Evolutionary conservation across 92 coral and sea anemone genomes (phyloP).

Genomic region (Hydrozoanthus gracilis): DNA sequence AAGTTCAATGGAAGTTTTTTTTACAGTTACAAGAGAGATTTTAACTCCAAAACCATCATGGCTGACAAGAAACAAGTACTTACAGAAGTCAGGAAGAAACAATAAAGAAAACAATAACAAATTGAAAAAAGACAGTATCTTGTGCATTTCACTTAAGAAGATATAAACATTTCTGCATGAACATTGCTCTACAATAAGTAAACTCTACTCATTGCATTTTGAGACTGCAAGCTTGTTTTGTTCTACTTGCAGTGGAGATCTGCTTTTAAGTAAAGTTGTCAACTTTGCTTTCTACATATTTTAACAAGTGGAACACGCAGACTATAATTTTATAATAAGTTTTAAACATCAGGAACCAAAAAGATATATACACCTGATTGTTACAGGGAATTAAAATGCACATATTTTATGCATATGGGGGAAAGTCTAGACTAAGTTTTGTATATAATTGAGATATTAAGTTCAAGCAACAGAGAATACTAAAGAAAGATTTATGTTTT

Average conservation of each 20-base stretch:
- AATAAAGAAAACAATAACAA: neutral
- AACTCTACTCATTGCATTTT: neutral
- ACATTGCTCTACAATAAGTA: neutral
- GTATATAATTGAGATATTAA: slow-evolving; percentile 44
- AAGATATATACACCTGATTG: slow-evolving; percentile 17
- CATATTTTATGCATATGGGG: slow-evolving; percentile 21
- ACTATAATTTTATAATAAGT: slow-evolving; percentile 35
- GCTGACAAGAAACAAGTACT: neutral
- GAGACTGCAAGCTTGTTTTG: neutral
- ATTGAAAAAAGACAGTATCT: neutral
- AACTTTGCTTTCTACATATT: slow-evolving; percentile 9
- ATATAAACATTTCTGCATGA: slow-evolving; percentile 6
- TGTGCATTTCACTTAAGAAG: neutral
- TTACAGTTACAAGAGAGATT: neutral
- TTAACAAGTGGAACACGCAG: slow-evolving; percentile 11
- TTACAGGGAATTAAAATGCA: slow-evolving; percentile 37
- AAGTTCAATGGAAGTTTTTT: neutral
- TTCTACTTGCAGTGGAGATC: neutral
- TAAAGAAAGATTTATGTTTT: slow-evolving; percentile 47
- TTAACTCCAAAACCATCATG: neutral
- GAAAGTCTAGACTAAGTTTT: slow-evolving; percentile 22
- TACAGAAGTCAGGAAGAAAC: neutral
- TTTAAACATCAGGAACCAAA: slow-evolving; percentile 23
- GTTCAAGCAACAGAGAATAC: slow-evolving; percentile 43
- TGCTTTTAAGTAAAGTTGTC: neutral